Evolutionary conservation across 2,113 vertebrate species (phyloP), one percentile per base, ranked within the genome.

Genomic region (Silurus meridionalis): DNA sequence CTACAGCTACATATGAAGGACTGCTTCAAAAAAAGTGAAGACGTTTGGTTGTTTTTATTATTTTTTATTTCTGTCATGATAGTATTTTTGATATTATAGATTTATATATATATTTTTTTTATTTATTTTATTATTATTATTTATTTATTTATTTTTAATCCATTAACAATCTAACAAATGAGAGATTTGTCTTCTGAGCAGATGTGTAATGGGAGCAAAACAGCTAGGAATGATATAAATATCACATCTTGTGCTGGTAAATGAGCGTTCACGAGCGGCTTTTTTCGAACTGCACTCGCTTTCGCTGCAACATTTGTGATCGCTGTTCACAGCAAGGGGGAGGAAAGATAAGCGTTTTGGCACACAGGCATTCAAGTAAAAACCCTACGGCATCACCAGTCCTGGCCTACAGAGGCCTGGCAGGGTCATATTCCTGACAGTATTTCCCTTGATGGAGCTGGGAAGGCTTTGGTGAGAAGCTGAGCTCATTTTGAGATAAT

Each of bases 401-500:
- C 90, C 78, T 83, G 88, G 80, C 89, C 92, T 89, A 87, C 82
- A 89, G 92, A 91, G 92, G 90, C 89, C 89, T 90, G 92, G 92
- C 91, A 91, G 93, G 90, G 89, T 90, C 90, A 91, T 93, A 91
- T 94, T 90, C 91, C 89, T 87, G 80, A 90, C 90, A 87, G 90
- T 90, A 89, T 92, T 92, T 92, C 91, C 90, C 91, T 89, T 89
- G 86, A 87, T 79, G 89, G 75, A 57, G 60, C 80, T 67, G 58
- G 8, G 86, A 83, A 84, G 67, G 84, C 89, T 91, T 93, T 87
- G 21, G 92, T 90, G 86, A 93, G 92, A 90, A 93, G 92, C 93
- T 89, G 89, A 92, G 91, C 93, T 93, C 91, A 94, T 94, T 94
- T 94, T 85, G 83, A 94, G 92, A 89, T 94, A 94, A 94, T 94